Base-by-base conservation (phyloP, 2,888 invertebrate genomes). In the Archips crataeganus region DNA sequence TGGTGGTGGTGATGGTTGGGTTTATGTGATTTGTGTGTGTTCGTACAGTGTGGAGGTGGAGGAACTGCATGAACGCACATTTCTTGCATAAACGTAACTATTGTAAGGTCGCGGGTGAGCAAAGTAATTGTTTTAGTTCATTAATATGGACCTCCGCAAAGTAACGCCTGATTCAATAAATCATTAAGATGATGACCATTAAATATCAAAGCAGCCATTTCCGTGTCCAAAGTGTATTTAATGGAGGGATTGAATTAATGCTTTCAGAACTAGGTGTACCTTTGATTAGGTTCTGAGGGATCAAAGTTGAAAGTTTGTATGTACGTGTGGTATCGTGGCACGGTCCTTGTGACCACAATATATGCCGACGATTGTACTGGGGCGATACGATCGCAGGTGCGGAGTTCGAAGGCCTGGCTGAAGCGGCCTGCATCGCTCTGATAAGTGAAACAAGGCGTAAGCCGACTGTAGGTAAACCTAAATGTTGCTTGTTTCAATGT, bases 241-340 rank as follows among this genome's bases (percentile, higher is more conserved):
- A 57, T 54, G 57, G 32, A 23, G 10, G 32, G 57, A 57, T 57
- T 57, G 57, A 57, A 32, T 57, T 57, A 57, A 32, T 57, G 57
- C 32, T 32, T 32, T 54, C 45, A 23, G 6, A 23, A 45, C 32
- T 63, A 64, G 59, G 34, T 47, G 42, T 32, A n/a, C 60, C 57
- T 54, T 73, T 73, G 68, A 63, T 73, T 57, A 68, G 63, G 6
- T 68, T 36, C 42, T n/a, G 63, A 59, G 69, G 63, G 69, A 57
- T 69, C 59, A 60, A 64, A 69, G 59, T 69, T 59, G 45, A 8
- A 49, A 68, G 62, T 72, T 67, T 59, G 36, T 57, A 23, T 67
- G 65, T 65, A 47, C 39, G 60, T 60, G 59, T 65, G 65, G 49
- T 60, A 59, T 49, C 60, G 54, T 59, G 59, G 49, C 60, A 39